Evolutionary conservation across 2,888 invertebrate genomes (phyloP), one percentile per base, ranked within the genome.

Genomic region (Strigamia crassipes): DNA sequence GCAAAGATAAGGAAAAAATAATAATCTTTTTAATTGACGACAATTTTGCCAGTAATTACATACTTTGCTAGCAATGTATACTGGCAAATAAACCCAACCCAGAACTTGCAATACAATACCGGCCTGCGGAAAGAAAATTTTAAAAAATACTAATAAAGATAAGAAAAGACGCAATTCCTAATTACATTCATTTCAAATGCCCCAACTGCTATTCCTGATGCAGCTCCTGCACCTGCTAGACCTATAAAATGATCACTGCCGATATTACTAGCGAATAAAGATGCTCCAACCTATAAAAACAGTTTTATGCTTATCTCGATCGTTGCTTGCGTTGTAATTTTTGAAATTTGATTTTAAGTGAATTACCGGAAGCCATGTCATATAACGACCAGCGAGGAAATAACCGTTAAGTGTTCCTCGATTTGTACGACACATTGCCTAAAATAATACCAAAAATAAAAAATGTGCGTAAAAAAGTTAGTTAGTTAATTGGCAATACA

Each of bases 231-330:
- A 5, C 89, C 89, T 2, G 89, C 89, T 81, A 90, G 85, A 61
- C 90, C 90, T 83, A 90, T 89, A 85, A 90, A 90, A 85, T 90
- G 90, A 77, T 89, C 89, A 66, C 89, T 89, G 5, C 89, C 89
- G 82, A 90, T 89, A 85, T 90, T 90, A 81, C 89, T 88, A 18
- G 89, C 89, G 85, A 90, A 90, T 79, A 90, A 84, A 5, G 89
- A 89, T 6, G 89, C 89, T 18, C 89, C 89, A 6, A 90, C 88
- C 89, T 89, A 23, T 27, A 41, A 34, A 61, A 82, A 79, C 4
- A 73, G 42, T 41, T 46, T 46, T 18, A 56, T 21, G 56, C 9
- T n/a, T n/a, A 18, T 18, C 1, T 9, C 56, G 6, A n/a, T 18
- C 21, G 18, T 18, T 56, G 80, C 8, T 21, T 27, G 15, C 8